These are phyloP conservation scores for Thalassaphorura encarpata DNA, from an alignment of 1,140 invertebrate species.

Conservation along the genomic window DNA sequence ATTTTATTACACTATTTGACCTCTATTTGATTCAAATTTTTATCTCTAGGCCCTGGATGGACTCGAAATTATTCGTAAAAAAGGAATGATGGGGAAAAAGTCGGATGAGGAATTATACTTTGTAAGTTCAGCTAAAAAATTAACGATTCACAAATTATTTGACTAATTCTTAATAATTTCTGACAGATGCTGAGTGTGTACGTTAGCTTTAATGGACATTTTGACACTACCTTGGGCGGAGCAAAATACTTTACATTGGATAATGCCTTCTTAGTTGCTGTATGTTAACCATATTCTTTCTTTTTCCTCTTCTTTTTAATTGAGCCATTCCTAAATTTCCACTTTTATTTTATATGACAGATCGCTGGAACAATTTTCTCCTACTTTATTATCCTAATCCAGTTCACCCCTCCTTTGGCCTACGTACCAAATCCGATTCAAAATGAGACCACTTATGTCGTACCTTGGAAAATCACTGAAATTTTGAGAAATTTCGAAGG, in stretches of 20 bases:
- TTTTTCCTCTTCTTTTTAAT: not conserved
- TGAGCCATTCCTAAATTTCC: too few relatives aligned
- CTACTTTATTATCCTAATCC: conserved; percentile 4
- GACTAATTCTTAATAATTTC: not conserved
- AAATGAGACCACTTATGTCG: too few relatives aligned
- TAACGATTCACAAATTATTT: not conserved
- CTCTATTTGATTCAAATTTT: not conserved
- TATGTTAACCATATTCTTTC: not conserved
- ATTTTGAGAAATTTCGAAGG: too few relatives aligned
- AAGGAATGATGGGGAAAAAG: conserved; percentile 13
- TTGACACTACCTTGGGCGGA: conserved; percentile 11
- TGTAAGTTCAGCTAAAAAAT: not conserved
- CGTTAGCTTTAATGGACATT: conserved; percentile 20
- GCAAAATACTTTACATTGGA: conserved; percentile 12
- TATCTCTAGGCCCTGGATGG: conserved; percentile 6
- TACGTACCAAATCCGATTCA: too few relatives aligned
- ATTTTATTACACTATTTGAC: not conserved
- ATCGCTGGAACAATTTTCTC: not conserved
- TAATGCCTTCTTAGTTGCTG: conserved; percentile 6
- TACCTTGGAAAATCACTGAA: too few relatives aligned
- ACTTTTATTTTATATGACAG: too few relatives aligned
- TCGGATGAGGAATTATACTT: conserved; percentile 13
- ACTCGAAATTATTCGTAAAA: conserved; percentile 13
- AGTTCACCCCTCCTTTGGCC: not conserved
- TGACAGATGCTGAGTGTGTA: conserved; percentile 15